A percentile compares a stretch with the other conserved stretches of the same genome.
These are phyloP conservation scores for Etheostoma cragini DNA, from an alignment of 2,113 vertebrate genomes.

Conservation along the genomic window DNA sequence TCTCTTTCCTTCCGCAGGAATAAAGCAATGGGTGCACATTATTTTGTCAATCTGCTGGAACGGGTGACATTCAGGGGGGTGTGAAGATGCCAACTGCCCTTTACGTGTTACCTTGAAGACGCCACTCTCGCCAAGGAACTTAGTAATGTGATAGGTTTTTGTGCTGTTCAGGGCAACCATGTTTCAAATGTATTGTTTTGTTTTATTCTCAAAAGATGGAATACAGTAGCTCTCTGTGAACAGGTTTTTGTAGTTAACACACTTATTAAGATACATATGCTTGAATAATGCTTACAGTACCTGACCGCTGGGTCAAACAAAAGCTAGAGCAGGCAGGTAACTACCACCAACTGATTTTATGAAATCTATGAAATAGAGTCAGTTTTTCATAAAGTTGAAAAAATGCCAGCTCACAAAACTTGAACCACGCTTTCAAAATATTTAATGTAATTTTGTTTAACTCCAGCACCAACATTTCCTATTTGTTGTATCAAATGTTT, in stretches of 20 bases:
- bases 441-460: too few relatives aligned
- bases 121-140: slow-evolving; percentile 70
- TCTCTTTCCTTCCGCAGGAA: slow-evolving; percentile 87
- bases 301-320: background rate
- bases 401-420: too few relatives aligned
- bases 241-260: background rate
- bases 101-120: slow-evolving; percentile 75
- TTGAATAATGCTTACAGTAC: slow-evolving; percentile 20
- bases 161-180: slow-evolving; percentile 28
- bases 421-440: too few relatives aligned
- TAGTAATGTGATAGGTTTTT: slow-evolving; percentile 40
- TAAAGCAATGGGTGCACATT: slow-evolving; percentile 96
- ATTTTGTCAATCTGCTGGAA: slow-evolving; percentile 96
- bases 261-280: background rate
- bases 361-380: too few relatives aligned
- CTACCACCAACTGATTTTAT: too few relatives aligned
- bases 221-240: slow-evolving; percentile 14
- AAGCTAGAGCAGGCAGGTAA: background rate
- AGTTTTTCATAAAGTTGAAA: too few relatives aligned
- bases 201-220: slow-evolving; percentile 9
- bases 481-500: too few relatives aligned
- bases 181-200: slow-evolving; percentile 44
- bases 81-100: slow-evolving; percentile 68
- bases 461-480: too few relatives aligned
- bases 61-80: slow-evolving; percentile 83